These are phyloP conservation scores for Mormyrus lacerda DNA, from an alignment of 2,113 vertebrate genomes.

Conservation along the genomic window DNA sequence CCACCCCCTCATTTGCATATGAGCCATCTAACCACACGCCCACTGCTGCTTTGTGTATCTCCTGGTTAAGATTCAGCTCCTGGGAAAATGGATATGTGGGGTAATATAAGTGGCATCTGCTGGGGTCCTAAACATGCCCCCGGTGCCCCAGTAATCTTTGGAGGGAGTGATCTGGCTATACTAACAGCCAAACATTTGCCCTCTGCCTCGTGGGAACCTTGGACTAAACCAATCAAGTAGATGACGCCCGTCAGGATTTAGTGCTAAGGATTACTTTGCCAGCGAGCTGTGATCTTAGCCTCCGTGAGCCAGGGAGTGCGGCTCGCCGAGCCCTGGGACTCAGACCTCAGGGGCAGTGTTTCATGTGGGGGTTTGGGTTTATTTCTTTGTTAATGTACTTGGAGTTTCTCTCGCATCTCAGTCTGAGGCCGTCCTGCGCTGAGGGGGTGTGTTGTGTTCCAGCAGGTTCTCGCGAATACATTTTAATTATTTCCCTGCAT, in stretches of 20 bases:
- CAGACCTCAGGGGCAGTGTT: neutral
- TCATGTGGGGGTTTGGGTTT: neutral
- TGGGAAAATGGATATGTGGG: neutral
- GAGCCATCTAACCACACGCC: neutral
- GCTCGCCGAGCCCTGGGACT: neutral
- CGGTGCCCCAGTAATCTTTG: neutral
- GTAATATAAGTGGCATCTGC: neutral
- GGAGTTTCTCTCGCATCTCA: neutral
- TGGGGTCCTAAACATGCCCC: neutral
- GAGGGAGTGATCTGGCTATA: neutral
- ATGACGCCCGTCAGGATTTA: neutral
- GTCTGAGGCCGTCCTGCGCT: neutral
- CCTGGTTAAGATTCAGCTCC: neutral
- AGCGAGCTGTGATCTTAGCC: neutral
- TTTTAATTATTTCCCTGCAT: neutral
- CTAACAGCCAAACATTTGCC: neutral
- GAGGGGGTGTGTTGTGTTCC: neutral
- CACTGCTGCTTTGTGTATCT: neutral
- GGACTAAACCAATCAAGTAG: neutral
- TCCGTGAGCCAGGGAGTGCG: neutral
- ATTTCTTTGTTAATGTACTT: neutral
- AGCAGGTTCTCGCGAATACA: neutral
- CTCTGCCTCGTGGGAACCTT: neutral
- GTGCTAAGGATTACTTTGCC: neutral
- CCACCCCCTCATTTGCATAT: neutral